A percentile compares a stretch with the other conserved stretches of the same genome.
Evolutionary conservation across 1,140 invertebrate genomes (phyloP).

Genomic region (Phymorhynchus buccinoides): DNA sequence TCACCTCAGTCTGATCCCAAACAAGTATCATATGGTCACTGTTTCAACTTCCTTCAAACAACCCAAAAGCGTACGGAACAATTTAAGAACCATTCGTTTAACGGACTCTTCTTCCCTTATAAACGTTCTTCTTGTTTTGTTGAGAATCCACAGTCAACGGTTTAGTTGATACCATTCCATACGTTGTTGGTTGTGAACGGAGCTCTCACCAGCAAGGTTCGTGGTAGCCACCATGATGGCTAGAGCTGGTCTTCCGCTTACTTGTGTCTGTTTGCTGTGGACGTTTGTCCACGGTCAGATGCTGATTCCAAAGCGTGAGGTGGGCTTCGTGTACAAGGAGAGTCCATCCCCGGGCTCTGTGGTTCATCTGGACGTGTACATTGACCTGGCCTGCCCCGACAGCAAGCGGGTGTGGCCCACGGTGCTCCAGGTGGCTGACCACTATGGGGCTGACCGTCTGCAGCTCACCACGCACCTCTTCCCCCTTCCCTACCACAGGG

Average conservation of each 20-base stretch:
- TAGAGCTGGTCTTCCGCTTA: background rate
- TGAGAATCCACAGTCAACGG: background rate
- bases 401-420: slow-evolving; percentile 50
- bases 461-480: slow-evolving; percentile 52
- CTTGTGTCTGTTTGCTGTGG: background rate
- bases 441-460: slow-evolving; percentile 49
- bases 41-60: too few relatives aligned
- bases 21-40: too few relatives aligned
- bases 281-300: slow-evolving; percentile 29
- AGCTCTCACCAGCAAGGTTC: background rate
- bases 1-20: too few relatives aligned
- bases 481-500: slow-evolving; percentile 61
- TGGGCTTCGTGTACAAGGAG: slow-evolving; percentile 51
- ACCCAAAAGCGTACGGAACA: too few relatives aligned
- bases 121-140: background rate
- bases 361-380: slow-evolving; percentile 53
- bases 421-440: slow-evolving; percentile 47
- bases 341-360: slow-evolving; percentile 44
- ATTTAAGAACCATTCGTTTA: too few relatives aligned
- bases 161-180: background rate
- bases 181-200: background rate
- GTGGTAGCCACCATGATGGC: background rate
- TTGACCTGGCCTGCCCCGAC: slow-evolving; percentile 60
- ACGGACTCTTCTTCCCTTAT: background rate
- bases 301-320: slow-evolving; percentile 43